Percentiles rank a stretch among this genome's conserved stretches.
Evolutionary conservation across 1,140 invertebrate species (phyloP).

Genomic region (Eupristina koningsbergeri): DNA sequence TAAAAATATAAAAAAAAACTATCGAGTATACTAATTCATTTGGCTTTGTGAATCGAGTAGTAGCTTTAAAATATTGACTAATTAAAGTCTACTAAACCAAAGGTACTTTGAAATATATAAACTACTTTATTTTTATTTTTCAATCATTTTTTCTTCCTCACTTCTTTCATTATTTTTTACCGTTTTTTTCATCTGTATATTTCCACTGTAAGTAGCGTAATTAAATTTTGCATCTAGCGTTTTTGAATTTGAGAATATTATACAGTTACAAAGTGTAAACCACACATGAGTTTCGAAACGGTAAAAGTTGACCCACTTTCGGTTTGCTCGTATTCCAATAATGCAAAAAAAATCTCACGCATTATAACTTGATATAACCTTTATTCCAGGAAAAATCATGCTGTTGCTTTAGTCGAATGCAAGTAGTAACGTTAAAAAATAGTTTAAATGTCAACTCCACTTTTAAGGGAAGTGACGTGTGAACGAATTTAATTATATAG

Average conservation of each 20-base stretch:
- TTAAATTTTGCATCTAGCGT: slow-evolving; percentile 1
- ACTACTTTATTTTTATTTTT: not conserved
- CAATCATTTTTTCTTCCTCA: not conserved
- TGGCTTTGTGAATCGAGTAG: not conserved
- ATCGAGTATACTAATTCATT: not conserved
- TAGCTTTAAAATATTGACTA: slow-evolving; percentile 18
- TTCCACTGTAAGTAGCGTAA: not conserved
- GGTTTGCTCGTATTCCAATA: not conserved
- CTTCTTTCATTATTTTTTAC: not conserved
- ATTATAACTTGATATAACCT: not conserved
- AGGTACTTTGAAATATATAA: not conserved
- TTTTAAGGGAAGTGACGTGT: no score
- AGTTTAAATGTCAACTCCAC: no score
- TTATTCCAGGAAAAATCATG: not conserved
- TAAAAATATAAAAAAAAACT: not conserved
- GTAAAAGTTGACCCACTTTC: slow-evolving; percentile 23
- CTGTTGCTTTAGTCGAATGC: not conserved
- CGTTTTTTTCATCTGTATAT: not conserved
- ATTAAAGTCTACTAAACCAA: not conserved
- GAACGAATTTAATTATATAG: no score
- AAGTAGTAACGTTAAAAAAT: no score
- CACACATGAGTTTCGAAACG: not conserved
- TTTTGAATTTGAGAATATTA: slow-evolving; percentile 25
- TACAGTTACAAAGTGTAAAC: not conserved
- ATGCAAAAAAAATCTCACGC: slow-evolving; percentile 16